Base-by-base conservation (phyloP, 2,888 invertebrate genomes). In the Celastrina argiolus region DNA sequence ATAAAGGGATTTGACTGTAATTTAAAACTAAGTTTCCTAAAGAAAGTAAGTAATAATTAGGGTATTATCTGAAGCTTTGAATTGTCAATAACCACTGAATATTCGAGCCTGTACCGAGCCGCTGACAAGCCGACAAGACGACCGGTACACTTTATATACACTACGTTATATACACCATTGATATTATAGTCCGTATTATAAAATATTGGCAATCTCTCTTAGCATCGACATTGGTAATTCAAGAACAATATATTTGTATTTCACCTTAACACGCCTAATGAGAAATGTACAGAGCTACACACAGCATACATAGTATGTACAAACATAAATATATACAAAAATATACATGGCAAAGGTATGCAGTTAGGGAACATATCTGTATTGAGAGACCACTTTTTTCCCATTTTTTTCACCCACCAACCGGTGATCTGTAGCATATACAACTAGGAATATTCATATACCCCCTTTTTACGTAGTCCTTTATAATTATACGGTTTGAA, bases 231-330 rank as follows among this genome's bases (percentile, higher is more conserved):
- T 16, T 18, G 39, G 36, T 26, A 22, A 61, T 2, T 26, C 12
- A 22, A n/a, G 8, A 39, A 61, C 22, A 59, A 59, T 22, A 59
- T 16, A 18, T 45, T 45, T 34, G 36, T 18, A 36, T 39, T 59
- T 34, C 36, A 34, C 56, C 31, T 61, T 39, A 51, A 14, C 22
- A 51, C 61, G 22, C 22, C 61, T 59, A 39, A 82, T 75, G 78
- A 84, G 83, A 84, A 85, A 84, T 82, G 87, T 89, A 88, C 84
- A 81, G 78, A 79, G 76, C 84, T 87, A 88, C 84, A 83, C 83
- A 84, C 83, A 81, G 82, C 88, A 88, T 88, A 88, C 87, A 87
- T 80, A 85, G 87, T 89, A 89, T 90, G 88, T 90, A 90, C 90
- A 90, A 77, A 82, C 76, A 75, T 81, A 81, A 81, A 78, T 88